Base-by-base conservation (phyloP, 1,140 invertebrate genomes). In the Calephelis virginiensis region DNA sequence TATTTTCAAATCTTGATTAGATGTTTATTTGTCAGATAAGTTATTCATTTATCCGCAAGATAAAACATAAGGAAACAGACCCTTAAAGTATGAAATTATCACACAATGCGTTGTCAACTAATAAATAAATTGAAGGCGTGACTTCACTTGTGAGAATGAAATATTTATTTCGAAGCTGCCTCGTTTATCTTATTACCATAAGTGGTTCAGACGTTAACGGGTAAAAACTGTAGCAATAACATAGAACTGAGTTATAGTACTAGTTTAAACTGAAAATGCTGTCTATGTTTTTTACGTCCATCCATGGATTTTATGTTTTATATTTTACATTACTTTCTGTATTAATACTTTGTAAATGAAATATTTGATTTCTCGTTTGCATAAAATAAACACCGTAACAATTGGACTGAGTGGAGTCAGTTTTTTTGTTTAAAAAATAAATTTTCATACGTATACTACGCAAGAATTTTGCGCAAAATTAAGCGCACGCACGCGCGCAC, bases 71-170 rank as follows among this genome's bases (percentile, higher is more conserved):
- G 9, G 10, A 3, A 59, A 59, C 53, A n/a, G 53, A 37, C 12
- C 53, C 5, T 28, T 38, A 59, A 59, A 59, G 56, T 46, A 37
- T 45, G 38, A 70, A 73, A 73, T 68, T 66, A 68, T 63, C 66
- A 70, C 63, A 70, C 68, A 70, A 70, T 68, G 64, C 59, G 40
- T 68, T 64, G 63, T 64, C 63, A 64, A 64, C 63, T 50, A 64
- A 64, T 64, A 64, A 64, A 64, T 64, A 64, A 64, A 14, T 40
- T 56, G 37, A 64, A 64, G 63, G 63, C 63, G 63, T 64, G 63
- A 64, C 63, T 64, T 56, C 63, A 64, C 63, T 64, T 64, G 63
- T 49, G 49, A 40, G 63, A 64, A 43, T 64, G 63, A 64, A 64
- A 64, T 56, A 64, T 64, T 64, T 64, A 64, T 64, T 64, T 49